Base-by-base conservation (phyloP, 2,888 invertebrate genomes). In the Pachycephus smyrnensis region DNA sequence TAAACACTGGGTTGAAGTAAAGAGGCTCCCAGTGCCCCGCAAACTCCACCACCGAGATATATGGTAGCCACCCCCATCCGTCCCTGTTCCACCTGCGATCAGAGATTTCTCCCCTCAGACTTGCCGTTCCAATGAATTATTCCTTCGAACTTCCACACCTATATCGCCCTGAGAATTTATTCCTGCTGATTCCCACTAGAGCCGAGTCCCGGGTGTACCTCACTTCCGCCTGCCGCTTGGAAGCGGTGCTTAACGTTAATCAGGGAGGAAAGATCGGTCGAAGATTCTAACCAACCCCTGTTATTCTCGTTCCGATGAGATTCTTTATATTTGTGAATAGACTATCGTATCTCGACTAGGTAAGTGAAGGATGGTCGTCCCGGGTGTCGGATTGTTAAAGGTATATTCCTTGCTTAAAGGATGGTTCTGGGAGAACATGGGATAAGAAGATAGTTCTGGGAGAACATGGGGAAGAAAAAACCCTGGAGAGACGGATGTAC, bases 41-140 rank as follows among this genome's bases (percentile, higher is more conserved):
- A 95, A 73, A 95, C 92, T 82, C 96, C 96, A 33, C 97, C 97
- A 12, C 94, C 94, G 83, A 94, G 88, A 93, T 98, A 98, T 83
- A 97, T 93, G 75, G 93, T 88, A 69, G 94, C 93, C 80, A 96
- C 94, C 77, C 96, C 94, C 87, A 94, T 91, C 91, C 95, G 94
- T 35, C 96, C 95, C 91, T 97, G 97, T 90, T 97, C 96, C 90
- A 93, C 93, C 91, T 94, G 85, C 32, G 80, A 81, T 81, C 76
- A 82, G 68, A n/a, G 68, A 69, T 76, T 78, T 75, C 31, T 40
- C 32, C 71, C 71, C 71, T 71, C 31, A 71, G 71, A 71, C 12
- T 31, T 12, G 32, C 71, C 15, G 31, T 71, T 15, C 71, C 71
- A 71, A 71, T 71, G 32, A 71, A 71, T 71, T 71, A 71, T 71